phyloP scores from a whole-genome alignment of 2,888 invertebrate genomes.

The Ennomos fuscantarius region DNA sequence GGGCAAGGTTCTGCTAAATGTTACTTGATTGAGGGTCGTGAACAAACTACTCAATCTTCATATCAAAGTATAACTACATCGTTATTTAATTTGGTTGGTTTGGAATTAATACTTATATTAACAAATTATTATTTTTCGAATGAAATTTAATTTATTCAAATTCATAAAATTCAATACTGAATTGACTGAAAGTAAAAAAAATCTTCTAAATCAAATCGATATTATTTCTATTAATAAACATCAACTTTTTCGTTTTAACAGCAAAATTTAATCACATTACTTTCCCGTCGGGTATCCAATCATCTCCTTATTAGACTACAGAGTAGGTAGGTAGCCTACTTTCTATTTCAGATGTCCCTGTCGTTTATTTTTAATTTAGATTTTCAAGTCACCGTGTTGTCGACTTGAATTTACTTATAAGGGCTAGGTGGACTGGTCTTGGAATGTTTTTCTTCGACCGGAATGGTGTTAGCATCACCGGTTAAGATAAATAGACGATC shows the following conservation, averaged over 20 bases:
- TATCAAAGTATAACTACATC: neutral
- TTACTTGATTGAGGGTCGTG: constrained; percentile 20
- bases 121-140: too few relatives aligned
- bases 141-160: too few relatives aligned
- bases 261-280: constrained; percentile 16
- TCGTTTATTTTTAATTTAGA: constrained; percentile 39
- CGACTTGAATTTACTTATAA: constrained; percentile 36
- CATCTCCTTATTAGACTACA: constrained; percentile 31
- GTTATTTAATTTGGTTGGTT: too few relatives aligned
- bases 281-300: constrained; percentile 23
- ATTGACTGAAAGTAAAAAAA: too few relatives aligned
- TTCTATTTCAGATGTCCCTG: constrained; percentile 36
- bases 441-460: constrained; percentile 30
- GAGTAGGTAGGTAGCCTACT: constrained; percentile 17
- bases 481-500: constrained; percentile 51
- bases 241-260: constrained; percentile 17
- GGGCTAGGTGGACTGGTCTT: constrained; percentile 34
- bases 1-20: constrained; percentile 27
- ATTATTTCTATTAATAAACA: too few relatives aligned
- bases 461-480: constrained; percentile 27
- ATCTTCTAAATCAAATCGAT: too few relatives aligned
- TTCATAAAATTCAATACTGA: too few relatives aligned
- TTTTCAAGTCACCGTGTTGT: constrained; percentile 34
- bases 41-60: constrained; percentile 25
- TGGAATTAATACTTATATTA: too few relatives aligned